Conservation (phyloP, 2,113 vertebrate genomes). For the Salminus brasiliensis region DNA sequence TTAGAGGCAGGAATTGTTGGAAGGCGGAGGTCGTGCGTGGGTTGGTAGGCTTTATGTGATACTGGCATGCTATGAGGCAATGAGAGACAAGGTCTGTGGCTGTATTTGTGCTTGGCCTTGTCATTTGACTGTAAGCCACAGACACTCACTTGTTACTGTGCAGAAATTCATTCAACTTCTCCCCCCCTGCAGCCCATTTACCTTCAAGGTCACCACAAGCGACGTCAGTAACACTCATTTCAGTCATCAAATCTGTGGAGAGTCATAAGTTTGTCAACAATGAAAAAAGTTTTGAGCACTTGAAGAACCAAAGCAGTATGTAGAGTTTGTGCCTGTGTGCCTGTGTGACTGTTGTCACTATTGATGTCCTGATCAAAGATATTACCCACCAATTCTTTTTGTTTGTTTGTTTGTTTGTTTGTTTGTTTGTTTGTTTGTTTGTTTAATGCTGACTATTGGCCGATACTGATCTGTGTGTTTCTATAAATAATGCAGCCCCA, state of each 20-base stretch:
- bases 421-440: too few relatives aligned
- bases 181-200: neutral
- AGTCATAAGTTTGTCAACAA: constrained; percentile 9
- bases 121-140: constrained; percentile 16
- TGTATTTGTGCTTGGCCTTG: constrained; percentile 36
- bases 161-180: neutral
- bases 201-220: neutral
- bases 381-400: too few relatives aligned
- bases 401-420: too few relatives aligned
- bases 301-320: neutral
- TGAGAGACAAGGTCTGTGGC: constrained; percentile 36
- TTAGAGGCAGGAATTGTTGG: constrained; percentile 22
- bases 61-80: constrained; percentile 13
- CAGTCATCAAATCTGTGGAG: neutral
- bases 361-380: too few relatives aligned
- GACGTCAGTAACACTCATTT: constrained; percentile 6
- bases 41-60: constrained; percentile 44
- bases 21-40: constrained; percentile 22
- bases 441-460: too few relatives aligned
- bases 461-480: too few relatives aligned
- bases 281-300: neutral
- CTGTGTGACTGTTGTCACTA: too few relatives aligned
- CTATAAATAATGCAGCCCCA: too few relatives aligned
- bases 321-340: neutral
- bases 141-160: constrained; percentile 16